phyloP scores from a whole-genome alignment of 1,140 invertebrate genomes.

The Dendrolimus punctatus region DNA sequence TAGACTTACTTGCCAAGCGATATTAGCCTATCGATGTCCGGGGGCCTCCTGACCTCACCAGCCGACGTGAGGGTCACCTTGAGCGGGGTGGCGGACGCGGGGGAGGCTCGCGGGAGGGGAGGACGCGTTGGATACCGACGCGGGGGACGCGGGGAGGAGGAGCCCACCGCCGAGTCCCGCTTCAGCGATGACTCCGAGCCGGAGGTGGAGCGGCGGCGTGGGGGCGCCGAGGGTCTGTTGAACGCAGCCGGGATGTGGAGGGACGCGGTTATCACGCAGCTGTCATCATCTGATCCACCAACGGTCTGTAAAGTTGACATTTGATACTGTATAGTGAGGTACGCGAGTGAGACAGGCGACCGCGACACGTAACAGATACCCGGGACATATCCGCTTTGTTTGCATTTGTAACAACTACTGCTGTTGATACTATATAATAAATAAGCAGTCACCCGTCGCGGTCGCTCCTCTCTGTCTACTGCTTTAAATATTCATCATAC shows the following conservation, averaged over 20 bases:
- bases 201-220: conserved; percentile 42
- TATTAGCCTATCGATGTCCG: conserved; percentile 43
- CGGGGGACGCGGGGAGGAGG: conserved; percentile 32
- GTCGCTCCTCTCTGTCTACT: no score
- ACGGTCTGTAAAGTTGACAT: conserved; percentile 24
- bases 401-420: no score
- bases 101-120: conserved; percentile 44
- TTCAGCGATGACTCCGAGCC: conserved; percentile 45
- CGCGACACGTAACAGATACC: no score
- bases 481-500: no score
- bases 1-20: conserved; percentile 34
- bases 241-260: conserved; percentile 80
- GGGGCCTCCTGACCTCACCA: conserved; percentile 20
- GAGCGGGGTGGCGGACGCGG: conserved; percentile 16
- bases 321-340: no score
- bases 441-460: no score
- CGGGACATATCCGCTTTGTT: no score
- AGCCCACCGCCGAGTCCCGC: conserved; percentile 52
- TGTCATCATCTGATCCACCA: conserved; percentile 60
- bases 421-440: no score
- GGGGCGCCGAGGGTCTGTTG: conserved; percentile 25
- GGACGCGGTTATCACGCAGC: conserved; percentile 84
- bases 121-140: conserved; percentile 27
- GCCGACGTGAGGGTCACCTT: conserved; percentile 27
- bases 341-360: no score